These are phyloP conservation scores for Diachrysia chrysitis DNA, from an alignment of 2,888 invertebrate species.

Conservation along the genomic window DNA sequence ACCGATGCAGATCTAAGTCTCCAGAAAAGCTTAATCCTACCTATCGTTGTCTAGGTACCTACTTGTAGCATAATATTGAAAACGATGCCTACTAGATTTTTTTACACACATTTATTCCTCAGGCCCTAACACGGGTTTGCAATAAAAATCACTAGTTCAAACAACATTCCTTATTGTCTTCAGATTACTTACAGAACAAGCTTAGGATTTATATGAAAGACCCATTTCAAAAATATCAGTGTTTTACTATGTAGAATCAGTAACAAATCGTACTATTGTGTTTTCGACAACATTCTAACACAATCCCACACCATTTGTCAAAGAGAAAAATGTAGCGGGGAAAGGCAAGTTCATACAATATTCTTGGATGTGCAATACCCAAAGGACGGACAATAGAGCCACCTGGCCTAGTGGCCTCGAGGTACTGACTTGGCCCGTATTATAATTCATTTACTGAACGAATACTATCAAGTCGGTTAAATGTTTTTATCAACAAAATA, in stretches of 20 bases:
- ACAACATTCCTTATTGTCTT: background rate
- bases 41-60: too few species aligned
- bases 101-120: background rate
- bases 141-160: background rate
- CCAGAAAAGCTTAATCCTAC: too few species aligned
- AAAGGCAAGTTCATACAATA: slow-evolving; percentile 47
- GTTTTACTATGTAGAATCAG: background rate
- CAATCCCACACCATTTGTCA: slow-evolving; percentile 49
- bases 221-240: background rate
- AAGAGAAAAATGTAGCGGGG: slow-evolving; percentile 34
- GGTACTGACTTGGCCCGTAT: slow-evolving; percentile 21
- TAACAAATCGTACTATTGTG: background rate
- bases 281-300: slow-evolving; percentile 38
- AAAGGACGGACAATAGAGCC: slow-evolving; percentile 35
- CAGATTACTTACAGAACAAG: background rate
- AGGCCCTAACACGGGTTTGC: background rate
- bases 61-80: background rate
- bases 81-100: background rate
- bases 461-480: background rate
- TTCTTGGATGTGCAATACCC: slow-evolving; percentile 46
- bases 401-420: slow-evolving; percentile 35
- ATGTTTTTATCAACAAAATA: too few species aligned
- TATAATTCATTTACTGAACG: background rate
- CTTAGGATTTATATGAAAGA: background rate
- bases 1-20: background rate